phyloP scores from a whole-genome alignment of 2,888 invertebrate species.

The Aplocera efformata region DNA sequence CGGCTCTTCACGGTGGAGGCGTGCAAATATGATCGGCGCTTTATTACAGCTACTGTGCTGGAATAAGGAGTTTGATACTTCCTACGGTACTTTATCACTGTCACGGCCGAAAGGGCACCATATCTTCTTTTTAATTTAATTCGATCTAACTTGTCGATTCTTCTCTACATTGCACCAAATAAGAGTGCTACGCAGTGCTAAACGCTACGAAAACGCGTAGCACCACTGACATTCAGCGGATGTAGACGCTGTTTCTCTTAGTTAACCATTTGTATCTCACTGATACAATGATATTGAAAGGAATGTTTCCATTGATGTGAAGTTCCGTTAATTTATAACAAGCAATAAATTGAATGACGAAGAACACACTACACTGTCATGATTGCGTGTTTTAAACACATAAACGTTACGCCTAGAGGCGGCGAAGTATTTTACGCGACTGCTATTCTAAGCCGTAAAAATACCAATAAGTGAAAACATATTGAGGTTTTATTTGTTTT shows the following conservation, averaged over 20 bases:
- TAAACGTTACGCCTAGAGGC: slow-evolving; percentile 36
- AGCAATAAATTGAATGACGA: slow-evolving; percentile 20
- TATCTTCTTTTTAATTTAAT: no score
- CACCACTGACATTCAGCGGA: slow-evolving; percentile 4
- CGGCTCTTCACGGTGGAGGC: slow-evolving; percentile 26
- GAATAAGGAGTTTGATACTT: background rate
- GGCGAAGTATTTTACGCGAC: slow-evolving; percentile 41
- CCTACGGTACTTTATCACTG: no score
- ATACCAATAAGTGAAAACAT: slow-evolving; percentile 17
- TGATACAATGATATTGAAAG: slow-evolving; percentile 26
- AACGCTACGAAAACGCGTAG: slow-evolving; percentile 42
- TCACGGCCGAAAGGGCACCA: no score
- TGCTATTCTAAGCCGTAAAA: slow-evolving; percentile 32
- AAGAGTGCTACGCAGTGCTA: slow-evolving; percentile 9
- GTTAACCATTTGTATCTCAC: slow-evolving; percentile 11
- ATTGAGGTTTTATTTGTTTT: slow-evolving; percentile 2
- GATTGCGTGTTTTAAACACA: slow-evolving; percentile 33
- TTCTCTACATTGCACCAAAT: slow-evolving; percentile 9
- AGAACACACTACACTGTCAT: slow-evolving; percentile 29
- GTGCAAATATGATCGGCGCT: slow-evolving; percentile 37
- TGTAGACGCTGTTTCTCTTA: background rate
- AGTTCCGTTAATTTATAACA: slow-evolving; percentile 17
- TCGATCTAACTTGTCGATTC: no score
- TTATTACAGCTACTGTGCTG: slow-evolving; percentile 31
- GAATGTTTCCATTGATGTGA: slow-evolving; percentile 15